Base-by-base conservation (phyloP, 1,140 invertebrate species). In the Phymastichus coffea region DNA sequence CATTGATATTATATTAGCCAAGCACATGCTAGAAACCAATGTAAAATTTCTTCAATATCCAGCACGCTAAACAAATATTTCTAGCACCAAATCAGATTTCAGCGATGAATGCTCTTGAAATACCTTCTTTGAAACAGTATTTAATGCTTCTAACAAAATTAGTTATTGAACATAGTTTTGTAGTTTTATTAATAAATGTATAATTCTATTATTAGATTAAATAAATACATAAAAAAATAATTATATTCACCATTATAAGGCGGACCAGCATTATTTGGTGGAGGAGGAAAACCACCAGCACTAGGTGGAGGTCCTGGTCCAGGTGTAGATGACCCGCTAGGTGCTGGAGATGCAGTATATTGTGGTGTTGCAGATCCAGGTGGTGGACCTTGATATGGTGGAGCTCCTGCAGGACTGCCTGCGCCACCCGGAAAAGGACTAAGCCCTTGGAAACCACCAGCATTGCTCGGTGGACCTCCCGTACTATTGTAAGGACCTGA, bases 291-390 rank as follows among this genome's bases (percentile, higher is more conserved):
- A 25, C 84, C 84, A 48, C 80, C 79, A 63, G 82, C 81, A 70
- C 83, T 85, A 22, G 83, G 84, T 52, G 77, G 81, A 38, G 83
- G 84, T 55, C 82, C 82, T 15, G 86, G 86, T 35, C 87, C 87
- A 3, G 87, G 87, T 26, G 87, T 89, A 14, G 87, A 88, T 35
- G 87, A 88, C n/a, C 87, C 88, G 23, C 86, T 88, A 3, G 87
- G 87, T 47, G 87, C 88, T 41, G 88, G 88, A 25, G 87, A 89
- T 22, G 87, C 87, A 60, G 86, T 88, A 71, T 89, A 89, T 68
- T 89, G 87, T 14, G 87, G 87, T 55, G 87, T 88, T 54, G 83
- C 86, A 22, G 87, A 88, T 35, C 87, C 87, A 4, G 88, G 86
- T 54, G 85, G 85, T 48, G 86, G 86, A 4, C 83, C 85, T 68